Evolutionary conservation across 2,888 invertebrate genomes (phyloP).

Genomic region (Dryococelus australis): DNA sequence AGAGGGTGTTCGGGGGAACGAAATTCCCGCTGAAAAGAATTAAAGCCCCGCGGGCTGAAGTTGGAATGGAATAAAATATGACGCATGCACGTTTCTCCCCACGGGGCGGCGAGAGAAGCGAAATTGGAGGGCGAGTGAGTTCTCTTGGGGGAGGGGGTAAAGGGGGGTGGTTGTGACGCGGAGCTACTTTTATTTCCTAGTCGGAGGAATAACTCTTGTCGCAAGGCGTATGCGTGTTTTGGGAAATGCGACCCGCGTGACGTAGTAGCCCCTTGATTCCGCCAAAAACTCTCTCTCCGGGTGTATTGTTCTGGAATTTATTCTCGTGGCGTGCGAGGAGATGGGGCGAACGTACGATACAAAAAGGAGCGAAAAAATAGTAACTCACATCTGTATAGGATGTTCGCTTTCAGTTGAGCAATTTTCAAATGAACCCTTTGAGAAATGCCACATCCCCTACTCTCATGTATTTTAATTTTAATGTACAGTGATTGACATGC

Average conservation of each 20-base stretch:
- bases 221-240: not conserved
- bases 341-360: too few relatives aligned
- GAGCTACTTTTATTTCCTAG: not conserved
- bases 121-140: not conserved
- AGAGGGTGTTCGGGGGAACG: not conserved
- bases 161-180: not conserved
- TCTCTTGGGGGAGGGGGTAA: not conserved
- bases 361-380: too few relatives aligned
- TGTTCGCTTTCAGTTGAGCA: too few relatives aligned
- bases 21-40: not conserved
- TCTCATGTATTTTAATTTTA: too few relatives aligned
- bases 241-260: not conserved
- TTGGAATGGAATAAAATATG: conserved; percentile 10
- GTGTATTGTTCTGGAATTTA: not conserved
- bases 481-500: too few relatives aligned
- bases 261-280: not conserved
- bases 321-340: not conserved
- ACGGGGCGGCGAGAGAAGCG: not conserved
- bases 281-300: not conserved
- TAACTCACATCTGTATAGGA: too few relatives aligned
- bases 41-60: conserved; percentile 1
- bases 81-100: not conserved
- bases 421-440: too few relatives aligned
- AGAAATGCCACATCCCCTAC: too few relatives aligned
- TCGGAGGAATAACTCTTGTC: not conserved